These are phyloP conservation scores for Antrozous pallidus DNA, from an alignment of 2,797 vertebrate genomes.

Conservation along the genomic window DNA sequence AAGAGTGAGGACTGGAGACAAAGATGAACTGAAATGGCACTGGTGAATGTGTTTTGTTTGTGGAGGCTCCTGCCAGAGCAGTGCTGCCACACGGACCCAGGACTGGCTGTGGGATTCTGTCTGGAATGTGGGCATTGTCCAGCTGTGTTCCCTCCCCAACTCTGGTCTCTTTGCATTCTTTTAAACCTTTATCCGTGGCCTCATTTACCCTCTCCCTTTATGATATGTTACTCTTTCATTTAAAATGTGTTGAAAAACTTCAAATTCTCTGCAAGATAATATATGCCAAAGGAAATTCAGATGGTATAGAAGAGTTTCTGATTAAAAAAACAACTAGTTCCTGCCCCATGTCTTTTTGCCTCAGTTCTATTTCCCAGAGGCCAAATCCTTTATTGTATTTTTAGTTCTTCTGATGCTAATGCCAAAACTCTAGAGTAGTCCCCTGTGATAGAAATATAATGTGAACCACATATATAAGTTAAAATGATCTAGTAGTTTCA, in stretches of 20 bases:
- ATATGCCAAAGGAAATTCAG: neutral
- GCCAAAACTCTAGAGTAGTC: neutral
- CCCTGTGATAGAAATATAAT: neutral
- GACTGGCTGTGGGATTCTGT: neutral
- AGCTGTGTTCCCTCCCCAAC: neutral
- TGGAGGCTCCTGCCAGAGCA: neutral
- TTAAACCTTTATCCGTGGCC: neutral
- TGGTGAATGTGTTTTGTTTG: neutral
- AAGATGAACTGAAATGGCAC: neutral
- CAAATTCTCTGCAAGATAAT: neutral
- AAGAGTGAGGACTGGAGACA: neutral
- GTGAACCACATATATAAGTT: neutral
- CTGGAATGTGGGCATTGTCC: neutral
- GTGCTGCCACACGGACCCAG: neutral
- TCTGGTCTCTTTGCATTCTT: neutral
- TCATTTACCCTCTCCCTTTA: neutral
- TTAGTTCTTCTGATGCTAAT: conserved; percentile 16
- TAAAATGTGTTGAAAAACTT: neutral
- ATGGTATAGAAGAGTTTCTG: neutral
- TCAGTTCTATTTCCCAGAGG: neutral
- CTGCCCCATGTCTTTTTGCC: neutral
- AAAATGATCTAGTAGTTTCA: neutral
- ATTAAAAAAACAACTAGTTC: neutral
- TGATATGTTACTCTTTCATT: neutral
- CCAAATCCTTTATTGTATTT: neutral